These are phyloP conservation scores for Suillia variegata DNA, from an alignment of 2,888 invertebrate genomes.

Conservation along the genomic window DNA sequence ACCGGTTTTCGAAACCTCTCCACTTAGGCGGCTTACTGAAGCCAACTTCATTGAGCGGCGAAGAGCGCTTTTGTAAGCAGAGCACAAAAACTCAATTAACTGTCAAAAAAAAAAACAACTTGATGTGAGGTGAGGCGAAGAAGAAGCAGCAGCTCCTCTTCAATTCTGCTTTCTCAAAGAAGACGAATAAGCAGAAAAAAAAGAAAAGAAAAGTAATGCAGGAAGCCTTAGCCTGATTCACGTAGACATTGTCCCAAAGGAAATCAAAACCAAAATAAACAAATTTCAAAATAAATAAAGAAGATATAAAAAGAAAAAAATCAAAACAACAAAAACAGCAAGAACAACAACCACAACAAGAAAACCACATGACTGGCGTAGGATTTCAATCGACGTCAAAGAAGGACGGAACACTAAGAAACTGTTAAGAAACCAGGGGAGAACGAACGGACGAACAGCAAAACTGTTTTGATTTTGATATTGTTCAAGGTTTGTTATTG, in stretches of 20 bases:
- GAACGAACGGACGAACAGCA: no score
- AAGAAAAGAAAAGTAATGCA: no score
- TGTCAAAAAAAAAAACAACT: slow-evolving; percentile 1
- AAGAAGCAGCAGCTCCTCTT: background rate
- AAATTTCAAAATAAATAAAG: slow-evolving; percentile 3
- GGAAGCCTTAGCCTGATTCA: no score
- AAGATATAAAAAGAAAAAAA: background rate
- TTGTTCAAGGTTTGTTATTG: no score
- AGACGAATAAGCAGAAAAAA: no score
- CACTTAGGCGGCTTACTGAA: background rate
- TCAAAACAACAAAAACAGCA: background rate
- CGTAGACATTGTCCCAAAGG: slow-evolving; percentile 14
- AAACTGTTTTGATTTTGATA: no score
- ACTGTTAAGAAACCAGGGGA: no score
- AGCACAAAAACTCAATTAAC: background rate
- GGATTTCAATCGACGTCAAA: no score
- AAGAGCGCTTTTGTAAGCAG: background rate
- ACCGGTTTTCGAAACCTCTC: no score
- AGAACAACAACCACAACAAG: slow-evolving; percentile 1
- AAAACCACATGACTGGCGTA: no score
- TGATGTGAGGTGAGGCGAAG: background rate
- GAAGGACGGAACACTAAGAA: no score
- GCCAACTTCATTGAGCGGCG: background rate
- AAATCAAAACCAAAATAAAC: slow-evolving; percentile 22
- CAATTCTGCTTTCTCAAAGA: background rate